Evolutionary conservation across 30 jellyfish, hydroid and myxozoan genomes (phyloP).

Genomic region (Nemopilema nomurai): DNA sequence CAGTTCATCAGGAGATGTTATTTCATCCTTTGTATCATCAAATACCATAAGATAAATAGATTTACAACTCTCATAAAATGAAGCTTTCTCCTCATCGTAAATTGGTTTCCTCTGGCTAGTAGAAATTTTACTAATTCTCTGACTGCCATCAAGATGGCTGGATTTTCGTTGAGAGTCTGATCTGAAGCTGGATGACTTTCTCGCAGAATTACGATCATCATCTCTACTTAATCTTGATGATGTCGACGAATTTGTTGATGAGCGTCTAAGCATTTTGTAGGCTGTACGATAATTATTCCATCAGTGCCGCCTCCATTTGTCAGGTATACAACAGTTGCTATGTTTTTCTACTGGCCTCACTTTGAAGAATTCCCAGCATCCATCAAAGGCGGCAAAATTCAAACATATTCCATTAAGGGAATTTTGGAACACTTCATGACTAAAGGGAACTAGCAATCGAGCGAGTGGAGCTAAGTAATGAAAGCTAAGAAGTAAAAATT

Average conservation of each 20-base stretch:
- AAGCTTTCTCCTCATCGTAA: constrained; percentile 57
- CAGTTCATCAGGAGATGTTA: constrained; percentile 79
- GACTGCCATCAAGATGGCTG: constrained; percentile 1
- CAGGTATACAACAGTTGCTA: neutral
- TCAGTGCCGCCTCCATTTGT: neutral
- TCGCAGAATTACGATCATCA: constrained; percentile 1
- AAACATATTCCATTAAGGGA: too few species aligned
- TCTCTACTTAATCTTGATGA: constrained; percentile 50
- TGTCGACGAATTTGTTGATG: constrained; percentile 14
- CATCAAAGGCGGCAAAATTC: too few species aligned
- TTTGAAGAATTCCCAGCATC: neutral
- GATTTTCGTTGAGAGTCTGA: neutral
- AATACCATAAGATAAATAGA: constrained; percentile 63
- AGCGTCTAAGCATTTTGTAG: constrained; percentile 10
- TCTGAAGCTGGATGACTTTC: neutral
- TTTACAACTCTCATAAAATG: constrained; percentile 57
- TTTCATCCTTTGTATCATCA: constrained; percentile 55
- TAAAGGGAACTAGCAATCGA: too few species aligned
- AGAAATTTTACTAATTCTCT: constrained; percentile 32
- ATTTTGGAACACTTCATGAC: too few species aligned
- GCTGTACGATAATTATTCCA: neutral
- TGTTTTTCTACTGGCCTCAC: neutral
- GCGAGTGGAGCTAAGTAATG: too few species aligned
- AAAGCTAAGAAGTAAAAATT: too few species aligned
- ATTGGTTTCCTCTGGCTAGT: constrained; percentile 1